Conservation (phyloP, 2,797 vertebrate species). For the Pseudochirops cupreus region DNA sequence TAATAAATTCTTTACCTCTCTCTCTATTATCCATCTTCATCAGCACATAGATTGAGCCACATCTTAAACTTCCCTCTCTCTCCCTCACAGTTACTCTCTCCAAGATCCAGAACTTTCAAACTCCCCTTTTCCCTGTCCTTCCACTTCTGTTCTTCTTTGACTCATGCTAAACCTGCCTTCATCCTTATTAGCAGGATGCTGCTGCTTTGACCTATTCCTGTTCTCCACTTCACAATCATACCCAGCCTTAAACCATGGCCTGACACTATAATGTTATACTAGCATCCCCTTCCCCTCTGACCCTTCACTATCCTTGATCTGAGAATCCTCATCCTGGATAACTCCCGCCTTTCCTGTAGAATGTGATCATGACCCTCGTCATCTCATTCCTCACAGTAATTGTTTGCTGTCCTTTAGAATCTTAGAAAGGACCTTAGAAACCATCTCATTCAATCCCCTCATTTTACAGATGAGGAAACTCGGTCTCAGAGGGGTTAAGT, state of each 20-base stretch:
- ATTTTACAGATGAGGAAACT: too few species aligned
- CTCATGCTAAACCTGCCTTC: not conserved
- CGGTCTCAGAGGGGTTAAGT: too few species aligned
- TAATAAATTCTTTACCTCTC: not conserved
- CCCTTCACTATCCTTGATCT: slow-evolving; percentile 20
- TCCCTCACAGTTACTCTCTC: not conserved
- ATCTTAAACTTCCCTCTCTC: not conserved
- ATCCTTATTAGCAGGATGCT: not conserved
- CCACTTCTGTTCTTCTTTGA: not conserved
- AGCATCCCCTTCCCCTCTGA: not conserved
- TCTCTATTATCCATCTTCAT: not conserved
- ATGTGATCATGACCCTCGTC: not conserved
- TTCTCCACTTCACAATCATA: not conserved
- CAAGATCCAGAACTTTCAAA: not conserved
- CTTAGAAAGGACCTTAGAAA: too few species aligned
- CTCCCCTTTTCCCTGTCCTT: not conserved
- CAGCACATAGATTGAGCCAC: not conserved
- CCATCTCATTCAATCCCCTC: too few species aligned
- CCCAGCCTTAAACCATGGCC: not conserved
- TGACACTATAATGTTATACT: not conserved
- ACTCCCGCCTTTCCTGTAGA: not conserved
- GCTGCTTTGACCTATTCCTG: not conserved
- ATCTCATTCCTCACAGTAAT: not conserved
- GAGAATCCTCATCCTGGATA: not conserved
- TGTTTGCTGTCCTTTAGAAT: too few species aligned